Base-by-base conservation (phyloP, 1,140 invertebrate genomes). In the Arctopsyche grandis region DNA sequence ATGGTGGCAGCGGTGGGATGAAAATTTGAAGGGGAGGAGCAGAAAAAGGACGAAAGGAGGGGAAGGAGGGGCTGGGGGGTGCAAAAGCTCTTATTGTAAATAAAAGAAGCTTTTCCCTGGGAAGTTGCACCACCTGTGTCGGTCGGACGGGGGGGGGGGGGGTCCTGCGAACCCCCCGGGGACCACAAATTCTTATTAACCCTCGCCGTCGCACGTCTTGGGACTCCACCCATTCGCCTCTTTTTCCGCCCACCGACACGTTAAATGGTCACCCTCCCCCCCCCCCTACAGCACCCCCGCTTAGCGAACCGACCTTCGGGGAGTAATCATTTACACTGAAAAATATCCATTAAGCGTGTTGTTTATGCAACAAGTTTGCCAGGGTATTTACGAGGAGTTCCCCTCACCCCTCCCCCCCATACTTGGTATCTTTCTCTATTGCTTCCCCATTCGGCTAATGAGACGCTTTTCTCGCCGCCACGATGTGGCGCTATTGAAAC, bases 111-210 rank as follows among this genome's bases (percentile, higher is more conserved):
- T 76, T 63, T 76, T 76, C 74, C 48, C 43, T 81, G 80, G 80
- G 80, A 81, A 81, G 71, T 77, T 44, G 76, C 56, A 77, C 74
- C 80, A 81, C 80, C 80, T 81, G 80, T 73, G 80, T 71, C 74
- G 77, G 16, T 66, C 38, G 48, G 38, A 69, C 75, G 19, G 48
- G 22, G 46, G 44, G 44, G 44, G 12, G 44, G 44, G 46, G 46
- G 22, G 74, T 60, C 48, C 69, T 9, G 70, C 70, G 26, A 70
- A 69, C 48, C 52, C 80, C 69, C 77, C 46, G 52, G 80, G 73
- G 80, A 79, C 80, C 77, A 81, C 80, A 79, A 81, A 81, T 81
- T 81, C 80, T 81, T 79, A 81, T 81, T 81, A 81, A 81, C 80
- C 80, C 26, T 69, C 69, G 19, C 29, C 76, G 76, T 38, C 29